Conservation (phyloP, 2,797 vertebrate species). For the Schizopygopsis malacanthus region DNA sequence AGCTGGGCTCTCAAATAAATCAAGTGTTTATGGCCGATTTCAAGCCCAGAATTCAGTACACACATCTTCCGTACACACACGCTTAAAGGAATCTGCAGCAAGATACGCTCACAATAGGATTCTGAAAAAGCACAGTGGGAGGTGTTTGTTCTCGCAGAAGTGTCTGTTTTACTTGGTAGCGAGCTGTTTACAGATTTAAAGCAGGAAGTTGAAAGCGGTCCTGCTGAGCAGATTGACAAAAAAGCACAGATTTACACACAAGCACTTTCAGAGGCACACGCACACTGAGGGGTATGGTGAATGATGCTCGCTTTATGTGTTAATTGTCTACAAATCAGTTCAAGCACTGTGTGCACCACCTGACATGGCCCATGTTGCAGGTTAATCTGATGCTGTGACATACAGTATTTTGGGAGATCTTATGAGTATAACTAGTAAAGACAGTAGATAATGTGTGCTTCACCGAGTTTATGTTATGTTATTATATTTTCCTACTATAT, state of each 20-base stretch:
- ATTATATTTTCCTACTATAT: not conserved
- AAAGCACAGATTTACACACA: conserved; percentile 10
- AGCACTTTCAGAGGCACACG: not conserved
- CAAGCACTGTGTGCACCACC: not conserved
- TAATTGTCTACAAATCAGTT: not conserved
- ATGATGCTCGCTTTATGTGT: not conserved
- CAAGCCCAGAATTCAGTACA: conserved; percentile 19
- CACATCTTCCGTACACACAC: not conserved
- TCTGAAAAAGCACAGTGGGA: conserved; percentile 40
- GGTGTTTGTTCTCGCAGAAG: conserved; percentile 46
- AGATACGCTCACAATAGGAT: conserved; percentile 48
- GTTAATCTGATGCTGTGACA: not conserved
- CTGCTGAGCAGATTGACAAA: conserved; percentile 38
- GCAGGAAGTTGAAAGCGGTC: conserved; percentile 41
- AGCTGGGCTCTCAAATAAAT: conserved; percentile 44
- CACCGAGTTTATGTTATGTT: not conserved
- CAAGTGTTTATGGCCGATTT: conserved; percentile 25
- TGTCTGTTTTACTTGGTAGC: conserved; percentile 19
- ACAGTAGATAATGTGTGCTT: not conserved
- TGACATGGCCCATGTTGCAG: conserved; percentile 8
- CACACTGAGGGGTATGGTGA: not conserved
- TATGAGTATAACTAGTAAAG: not conserved
- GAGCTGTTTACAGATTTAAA: conserved; percentile 51
- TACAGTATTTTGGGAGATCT: not conserved
- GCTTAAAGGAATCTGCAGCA: conserved; percentile 43